Conservation (phyloP, 1,140 invertebrate species). For the Himalopsyche phryganea region DNA sequence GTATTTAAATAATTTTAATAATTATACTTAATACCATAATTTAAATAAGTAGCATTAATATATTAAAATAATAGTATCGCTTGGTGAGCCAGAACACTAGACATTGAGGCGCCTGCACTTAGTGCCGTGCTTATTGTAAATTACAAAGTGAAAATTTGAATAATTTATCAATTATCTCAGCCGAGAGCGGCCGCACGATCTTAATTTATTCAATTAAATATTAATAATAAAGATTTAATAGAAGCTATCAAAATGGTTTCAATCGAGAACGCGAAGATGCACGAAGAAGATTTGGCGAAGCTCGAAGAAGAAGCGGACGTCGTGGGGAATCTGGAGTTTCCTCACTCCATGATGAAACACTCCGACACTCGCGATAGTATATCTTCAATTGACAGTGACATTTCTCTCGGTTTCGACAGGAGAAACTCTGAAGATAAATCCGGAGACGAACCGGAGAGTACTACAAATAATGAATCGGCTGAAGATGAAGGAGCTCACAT, state of each 20-base stretch:
- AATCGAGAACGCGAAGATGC: background rate
- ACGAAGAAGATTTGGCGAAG: constrained; percentile 20
- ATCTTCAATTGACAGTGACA: constrained; percentile 62
- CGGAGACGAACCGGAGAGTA: constrained; percentile 9
- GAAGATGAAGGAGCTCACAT: constrained; percentile 54
- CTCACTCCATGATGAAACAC: constrained; percentile 34
- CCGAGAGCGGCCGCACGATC: background rate
- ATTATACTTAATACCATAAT: too few species aligned
- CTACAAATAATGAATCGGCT: constrained; percentile 27
- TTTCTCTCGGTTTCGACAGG: constrained; percentile 56
- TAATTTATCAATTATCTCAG: background rate
- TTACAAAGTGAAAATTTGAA: background rate
- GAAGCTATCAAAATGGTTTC: background rate
- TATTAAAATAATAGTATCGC: background rate
- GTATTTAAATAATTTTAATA: too few species aligned
- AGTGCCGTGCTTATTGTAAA: background rate
- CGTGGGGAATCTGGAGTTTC: constrained; percentile 14
- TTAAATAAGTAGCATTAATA: background rate
- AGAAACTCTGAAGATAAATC: constrained; percentile 39
- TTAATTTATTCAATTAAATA: constrained; percentile 9
- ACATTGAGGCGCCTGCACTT: background rate
- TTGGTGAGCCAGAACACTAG: background rate
- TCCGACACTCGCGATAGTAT: constrained; percentile 61
- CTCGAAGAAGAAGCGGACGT: constrained; percentile 24
- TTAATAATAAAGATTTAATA: constrained; percentile 9